These are phyloP conservation scores for Telenomus remus DNA, from an alignment of 1,140 invertebrate genomes.

Conservation along the genomic window DNA sequence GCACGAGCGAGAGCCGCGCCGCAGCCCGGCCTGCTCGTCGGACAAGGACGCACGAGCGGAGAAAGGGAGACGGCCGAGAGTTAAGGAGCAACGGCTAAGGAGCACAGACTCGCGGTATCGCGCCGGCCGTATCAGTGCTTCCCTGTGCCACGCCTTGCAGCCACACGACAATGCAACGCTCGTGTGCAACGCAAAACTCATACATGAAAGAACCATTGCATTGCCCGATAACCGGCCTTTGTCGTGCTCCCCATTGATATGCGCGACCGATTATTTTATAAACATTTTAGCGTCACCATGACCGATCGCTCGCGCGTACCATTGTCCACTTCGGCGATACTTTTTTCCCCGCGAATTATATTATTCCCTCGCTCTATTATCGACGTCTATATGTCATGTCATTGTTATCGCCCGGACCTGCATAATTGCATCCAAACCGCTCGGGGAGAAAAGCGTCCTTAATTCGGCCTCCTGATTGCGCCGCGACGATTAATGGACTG, in stretches of 20 bases:
- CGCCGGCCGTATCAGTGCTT: conserved; percentile 61
- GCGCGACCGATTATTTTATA: conserved; percentile 49
- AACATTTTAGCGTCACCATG: conserved; percentile 48
- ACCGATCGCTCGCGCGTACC: not conserved
- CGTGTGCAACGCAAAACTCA: conserved; percentile 59
- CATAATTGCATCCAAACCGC: conserved; percentile 21
- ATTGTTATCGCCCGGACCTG: conserved; percentile 20
- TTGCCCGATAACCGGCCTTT: conserved; percentile 29
- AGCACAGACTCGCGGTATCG: conserved; percentile 57
- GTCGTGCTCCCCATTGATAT: conserved; percentile 55
- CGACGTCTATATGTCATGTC: conserved; percentile 34
- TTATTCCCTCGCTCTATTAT: conserved; percentile 42
- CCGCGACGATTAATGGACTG: not conserved
- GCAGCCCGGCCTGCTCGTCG: not conserved
- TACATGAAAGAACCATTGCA: conserved; percentile 31
- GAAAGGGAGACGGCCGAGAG: conserved; percentile 41
- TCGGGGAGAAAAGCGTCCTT: conserved; percentile 8
- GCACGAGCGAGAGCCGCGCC: conserved; percentile 11
- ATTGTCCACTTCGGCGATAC: conserved; percentile 31
- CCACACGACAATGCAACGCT: conserved; percentile 62
- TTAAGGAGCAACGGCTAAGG: conserved; percentile 59
- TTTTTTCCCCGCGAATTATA: no score
- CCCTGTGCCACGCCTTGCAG: conserved; percentile 62
- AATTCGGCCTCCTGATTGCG: conserved; percentile 3
- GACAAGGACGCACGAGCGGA: conserved; percentile 8